Conservation (phyloP, 2,797 vertebrate genomes). For the Betta splendens region DNA sequence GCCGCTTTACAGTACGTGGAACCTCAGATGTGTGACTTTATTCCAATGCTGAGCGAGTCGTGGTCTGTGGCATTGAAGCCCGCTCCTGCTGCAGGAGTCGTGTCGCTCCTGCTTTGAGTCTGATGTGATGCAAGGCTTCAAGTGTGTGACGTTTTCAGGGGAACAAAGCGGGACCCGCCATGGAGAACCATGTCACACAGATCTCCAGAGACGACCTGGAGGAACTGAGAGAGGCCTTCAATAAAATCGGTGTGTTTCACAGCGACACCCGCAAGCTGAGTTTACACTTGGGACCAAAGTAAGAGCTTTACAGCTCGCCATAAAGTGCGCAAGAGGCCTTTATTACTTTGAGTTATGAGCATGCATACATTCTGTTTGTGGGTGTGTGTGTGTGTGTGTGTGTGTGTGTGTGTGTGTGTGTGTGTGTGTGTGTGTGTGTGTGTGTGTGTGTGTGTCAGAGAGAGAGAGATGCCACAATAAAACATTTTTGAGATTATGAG, state of each 20-base stretch:
- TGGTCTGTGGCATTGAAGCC: not conserved
- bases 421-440: too few species aligned
- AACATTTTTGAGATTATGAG: constrained; percentile 8
- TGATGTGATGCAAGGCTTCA: not conserved
- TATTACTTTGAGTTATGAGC: constrained; percentile 15
- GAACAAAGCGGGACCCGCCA: constrained; percentile 54
- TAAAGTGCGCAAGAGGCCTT: constrained; percentile 55
- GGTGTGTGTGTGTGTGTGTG: too few species aligned
- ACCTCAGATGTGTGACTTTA: not conserved
- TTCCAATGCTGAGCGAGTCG: not conserved
- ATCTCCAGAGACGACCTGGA: constrained; percentile 93
- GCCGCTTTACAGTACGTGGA: not conserved
- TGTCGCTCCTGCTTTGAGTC: constrained; percentile 2
- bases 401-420: too few species aligned
- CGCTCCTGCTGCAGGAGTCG: not conserved
- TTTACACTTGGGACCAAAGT: constrained; percentile 1
- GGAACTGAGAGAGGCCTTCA: constrained; percentile 92
- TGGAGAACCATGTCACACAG: constrained; percentile 90
- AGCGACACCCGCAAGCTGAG: not conserved
- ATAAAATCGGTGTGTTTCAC: constrained; percentile 88
- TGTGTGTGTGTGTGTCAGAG: too few species aligned
- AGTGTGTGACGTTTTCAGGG: constrained; percentile 37
- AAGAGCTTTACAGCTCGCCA: constrained; percentile 44
- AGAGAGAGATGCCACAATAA: not conserved
- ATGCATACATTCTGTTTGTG: constrained; percentile 1